phyloP scores from a whole-genome alignment of 2,113 vertebrate species.

The Nibea albiflora region DNA sequence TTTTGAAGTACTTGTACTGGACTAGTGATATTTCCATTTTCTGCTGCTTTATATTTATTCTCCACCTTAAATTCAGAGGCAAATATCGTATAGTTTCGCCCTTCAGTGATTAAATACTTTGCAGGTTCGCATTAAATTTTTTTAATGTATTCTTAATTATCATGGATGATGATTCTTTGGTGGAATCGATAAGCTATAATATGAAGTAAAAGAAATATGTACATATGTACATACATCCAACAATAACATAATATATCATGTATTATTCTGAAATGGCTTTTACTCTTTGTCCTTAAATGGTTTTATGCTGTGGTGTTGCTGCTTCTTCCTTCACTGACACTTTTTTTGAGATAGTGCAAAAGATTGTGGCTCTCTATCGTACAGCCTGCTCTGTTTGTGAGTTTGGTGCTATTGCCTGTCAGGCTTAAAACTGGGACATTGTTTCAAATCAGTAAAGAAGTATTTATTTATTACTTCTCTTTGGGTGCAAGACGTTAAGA shows the following conservation, averaged over 20 bases:
- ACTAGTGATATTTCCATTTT: background rate
- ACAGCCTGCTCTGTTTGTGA: too few species aligned
- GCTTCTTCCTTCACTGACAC: too few species aligned
- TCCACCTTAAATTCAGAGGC: too few species aligned
- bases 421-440: background rate
- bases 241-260: too few species aligned
- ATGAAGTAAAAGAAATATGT: too few species aligned
- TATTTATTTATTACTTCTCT: background rate
- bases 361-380: too few species aligned
- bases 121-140: background rate
- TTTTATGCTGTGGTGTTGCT: too few species aligned
- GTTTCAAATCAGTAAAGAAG: too few species aligned
- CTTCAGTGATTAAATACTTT: background rate
- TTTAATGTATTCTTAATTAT: background rate
- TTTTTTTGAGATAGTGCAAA: too few species aligned
- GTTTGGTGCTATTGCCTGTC: background rate
- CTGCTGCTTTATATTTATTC: background rate
- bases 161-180: rapidly evolving
- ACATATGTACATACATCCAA: too few species aligned
- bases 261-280: too few species aligned
- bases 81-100: background rate
- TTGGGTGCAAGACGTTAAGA: background rate
- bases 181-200: background rate
- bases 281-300: too few species aligned
- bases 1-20: background rate